Base-by-base conservation (phyloP, 2,797 vertebrate species). In the Sebastes wilsoni region DNA sequence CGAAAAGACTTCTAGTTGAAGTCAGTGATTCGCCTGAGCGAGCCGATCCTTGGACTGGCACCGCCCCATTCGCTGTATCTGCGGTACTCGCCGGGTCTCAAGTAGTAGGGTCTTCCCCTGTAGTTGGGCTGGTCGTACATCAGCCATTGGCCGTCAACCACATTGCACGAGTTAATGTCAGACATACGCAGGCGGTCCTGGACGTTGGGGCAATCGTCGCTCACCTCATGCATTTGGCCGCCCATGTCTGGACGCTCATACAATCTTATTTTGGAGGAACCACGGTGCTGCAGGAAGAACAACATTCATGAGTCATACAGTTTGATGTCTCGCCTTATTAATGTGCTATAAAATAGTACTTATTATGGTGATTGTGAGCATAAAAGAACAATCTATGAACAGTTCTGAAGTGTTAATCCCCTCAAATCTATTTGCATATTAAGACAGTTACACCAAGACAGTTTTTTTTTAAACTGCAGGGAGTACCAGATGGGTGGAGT, bases 91-190 rank as follows among this genome's bases (percentile, higher is more conserved):
- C 93, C 90, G 1, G 91, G 93, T 65, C 91, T 91, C 88, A 94
- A 67, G 85, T 94, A 94, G 89, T 88, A 91, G 88, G 87, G 78
- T 18, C 82, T 84, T 2, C 92, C 93, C 61, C 9, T 90, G 88
- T 93, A 93, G 91, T 93, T 93, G 84, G 93, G 91, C 81, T 94
- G 91, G 71, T 94, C 92, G 8, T 92, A 94, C 68, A 94, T 71
- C 72, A 94, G 91, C 93, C 92, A 93, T 46, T 93, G 91, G 80
- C 93, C 92, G 1, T 93, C 90, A 1, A 92, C 73, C 83, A 94
- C 91, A 6, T 81, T 90, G 88, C 91, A 92, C 3, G 91, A 94
- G 85, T 93, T 88, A 27, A 94, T 80, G 84, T 94, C 92, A 30
- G 93, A 89, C 84, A 93, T 87, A 16, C 55, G 88, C 12, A 91